Evolutionary conservation across 2,797 vertebrate species (phyloP), one percentile per base, ranked within the genome.

Genomic region (Molossus molossus): DNA sequence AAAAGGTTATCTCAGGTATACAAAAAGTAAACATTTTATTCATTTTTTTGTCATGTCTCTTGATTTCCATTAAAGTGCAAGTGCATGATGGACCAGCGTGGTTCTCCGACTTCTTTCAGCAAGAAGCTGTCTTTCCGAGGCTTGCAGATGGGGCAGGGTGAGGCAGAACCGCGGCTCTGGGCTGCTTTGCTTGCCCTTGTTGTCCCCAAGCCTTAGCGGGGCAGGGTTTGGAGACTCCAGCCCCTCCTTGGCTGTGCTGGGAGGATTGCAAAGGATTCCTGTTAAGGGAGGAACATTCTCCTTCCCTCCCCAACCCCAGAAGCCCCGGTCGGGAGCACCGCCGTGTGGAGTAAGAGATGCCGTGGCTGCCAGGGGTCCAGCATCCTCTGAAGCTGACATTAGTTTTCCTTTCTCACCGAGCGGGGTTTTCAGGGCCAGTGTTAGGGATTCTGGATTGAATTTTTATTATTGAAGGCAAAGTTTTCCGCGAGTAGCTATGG

Each of bases 341-440:
- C 0, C 10, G 23, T 9, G 13, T 0, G 17, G 8, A 20, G 21
- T 55, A 23, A 90, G 27, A 37, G 18, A 58, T 14, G 17, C 8
- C 40, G 25, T 1, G 6, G 12, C 62, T 48, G 33, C 18, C 9
- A 3, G 1, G 7, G 27, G 1, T 9, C 18, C 0, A 0, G 58
- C 0, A 1, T 64, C 58, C 27, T 6, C 80, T 17, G 25, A 83
- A 25, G 50, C 60, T 69, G 57, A 23, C 1, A 3, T 25, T 57
- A n/a, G 48, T 73, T 83, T 58, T 90, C 75, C 50, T 75, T 83
- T 79, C 18, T 84, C 45, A 7, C 27, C 25, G 11, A 87, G 60
- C 81, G 50, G 70, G 5, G 23, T 33, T 50, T 48, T 84, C 9
- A 20, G 90, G 81, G 3, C 45, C 40, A 58, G 1, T 23, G 55